A percentile compares a stretch with the other conserved stretches of the same genome.
Conservation (phyloP, 2,797 vertebrate species). For the Graptemys geographica region DNA sequence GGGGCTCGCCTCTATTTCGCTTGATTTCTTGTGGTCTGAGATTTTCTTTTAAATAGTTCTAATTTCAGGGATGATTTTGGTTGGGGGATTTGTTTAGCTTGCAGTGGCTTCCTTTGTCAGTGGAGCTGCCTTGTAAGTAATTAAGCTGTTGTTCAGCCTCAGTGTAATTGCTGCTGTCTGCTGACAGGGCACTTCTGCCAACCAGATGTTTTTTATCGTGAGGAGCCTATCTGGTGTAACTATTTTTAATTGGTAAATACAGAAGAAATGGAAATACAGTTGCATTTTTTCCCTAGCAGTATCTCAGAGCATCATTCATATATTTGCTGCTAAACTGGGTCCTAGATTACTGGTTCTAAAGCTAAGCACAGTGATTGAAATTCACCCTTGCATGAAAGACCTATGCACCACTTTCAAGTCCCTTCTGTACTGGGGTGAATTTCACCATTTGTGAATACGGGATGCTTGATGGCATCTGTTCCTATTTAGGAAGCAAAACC, state of each 20-base stretch:
- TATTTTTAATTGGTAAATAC: slow-evolving; percentile 73
- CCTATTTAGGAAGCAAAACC: not conserved
- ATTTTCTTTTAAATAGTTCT: not conserved
- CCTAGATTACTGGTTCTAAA: not conserved
- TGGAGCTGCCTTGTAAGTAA: slow-evolving; percentile 61
- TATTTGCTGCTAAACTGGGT: not conserved
- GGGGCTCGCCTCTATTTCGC: not conserved
- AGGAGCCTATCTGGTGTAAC: slow-evolving; percentile 61
- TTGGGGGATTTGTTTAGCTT: slow-evolving; percentile 45
- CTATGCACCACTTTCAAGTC: not conserved
- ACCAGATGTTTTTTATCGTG: slow-evolving; percentile 74
- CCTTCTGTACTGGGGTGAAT: not conserved
- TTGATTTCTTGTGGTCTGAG: not conserved
- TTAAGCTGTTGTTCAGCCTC: slow-evolving; percentile 73
- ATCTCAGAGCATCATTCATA: too few relatives aligned
- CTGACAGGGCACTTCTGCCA: slow-evolving; percentile 70
- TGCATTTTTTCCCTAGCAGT: slow-evolving; percentile 16
- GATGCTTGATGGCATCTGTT: not conserved
- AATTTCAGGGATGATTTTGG: slow-evolving; percentile 38
- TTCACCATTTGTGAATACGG: not conserved
- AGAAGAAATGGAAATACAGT: slow-evolving; percentile 43
- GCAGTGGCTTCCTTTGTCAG: slow-evolving; percentile 49
- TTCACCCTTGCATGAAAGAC: not conserved
- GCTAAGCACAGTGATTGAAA: not conserved
- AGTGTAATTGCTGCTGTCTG: slow-evolving; percentile 75